A percentile compares a stretch with the other conserved stretches of the same genome.
phyloP scores from a whole-genome alignment of 2,888 invertebrate species.

The Pharmacophagus antenor region DNA sequence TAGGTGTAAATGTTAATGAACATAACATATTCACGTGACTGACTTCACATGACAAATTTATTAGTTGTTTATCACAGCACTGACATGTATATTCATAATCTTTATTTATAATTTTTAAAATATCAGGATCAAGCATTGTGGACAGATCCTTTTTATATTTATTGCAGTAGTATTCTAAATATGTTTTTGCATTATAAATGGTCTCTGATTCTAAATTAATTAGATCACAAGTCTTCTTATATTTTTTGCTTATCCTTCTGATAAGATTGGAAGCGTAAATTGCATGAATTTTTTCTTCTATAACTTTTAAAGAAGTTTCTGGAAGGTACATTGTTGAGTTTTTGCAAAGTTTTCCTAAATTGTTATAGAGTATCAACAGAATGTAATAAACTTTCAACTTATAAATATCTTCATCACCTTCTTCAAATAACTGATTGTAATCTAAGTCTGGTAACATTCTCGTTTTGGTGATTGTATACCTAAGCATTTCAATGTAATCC shows the following conservation, averaged over 20 bases:
- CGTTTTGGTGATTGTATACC: constrained; percentile 54
- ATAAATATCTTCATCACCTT: constrained; percentile 49
- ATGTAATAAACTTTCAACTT: constrained; percentile 59
- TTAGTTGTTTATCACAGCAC: constrained; percentile 56
- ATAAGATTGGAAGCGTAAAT: constrained; percentile 49
- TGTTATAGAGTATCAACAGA: constrained; percentile 46
- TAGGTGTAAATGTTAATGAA: constrained; percentile 59
- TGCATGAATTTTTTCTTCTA: constrained; percentile 57
- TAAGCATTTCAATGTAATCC: constrained; percentile 60
- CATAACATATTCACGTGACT: constrained; percentile 66
- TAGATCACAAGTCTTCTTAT: constrained; percentile 36
- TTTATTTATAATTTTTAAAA: constrained; percentile 34
- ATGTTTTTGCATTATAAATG: constrained; percentile 49
- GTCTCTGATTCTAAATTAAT: constrained; percentile 45
- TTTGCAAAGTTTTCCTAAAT: constrained; percentile 45
- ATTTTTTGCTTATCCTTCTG: constrained; percentile 40
- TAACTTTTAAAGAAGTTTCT: constrained; percentile 46
- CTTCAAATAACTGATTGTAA: constrained; percentile 44
- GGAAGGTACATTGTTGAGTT: constrained; percentile 44
- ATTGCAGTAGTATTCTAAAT: constrained; percentile 51
- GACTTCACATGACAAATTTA: constrained; percentile 52
- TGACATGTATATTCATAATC: constrained; percentile 52
- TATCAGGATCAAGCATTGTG: constrained; percentile 40
- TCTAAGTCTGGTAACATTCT: constrained; percentile 52
- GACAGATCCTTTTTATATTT: constrained; percentile 45